Conservation (phyloP, 2,888 invertebrate genomes). For the Aspidiotus destructor region DNA sequence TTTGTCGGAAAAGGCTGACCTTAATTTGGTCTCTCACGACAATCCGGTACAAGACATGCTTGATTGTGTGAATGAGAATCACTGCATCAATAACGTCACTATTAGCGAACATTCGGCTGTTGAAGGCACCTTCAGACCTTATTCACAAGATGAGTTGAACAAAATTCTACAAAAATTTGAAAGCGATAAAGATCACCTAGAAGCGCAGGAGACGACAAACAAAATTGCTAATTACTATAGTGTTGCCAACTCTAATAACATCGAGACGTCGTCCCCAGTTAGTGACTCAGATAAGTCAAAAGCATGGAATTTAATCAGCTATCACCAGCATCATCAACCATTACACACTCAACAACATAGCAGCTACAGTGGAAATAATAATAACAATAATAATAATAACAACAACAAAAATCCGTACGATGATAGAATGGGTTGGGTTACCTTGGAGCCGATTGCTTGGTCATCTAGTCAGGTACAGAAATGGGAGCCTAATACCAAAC, state of each 20-base stretch:
- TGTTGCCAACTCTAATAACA: constrained; percentile 30
- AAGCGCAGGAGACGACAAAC: constrained; percentile 33
- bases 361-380: too few relatives aligned
- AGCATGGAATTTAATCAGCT: constrained; percentile 39
- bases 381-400: neutral
- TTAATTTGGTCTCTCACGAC: constrained; percentile 12
- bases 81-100: constrained; percentile 35
- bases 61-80: constrained; percentile 15
- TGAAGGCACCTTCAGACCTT: constrained; percentile 46
- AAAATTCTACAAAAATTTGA: constrained; percentile 37
- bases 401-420: constrained; percentile 48
- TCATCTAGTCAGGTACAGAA: constrained; percentile 69
- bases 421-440: constrained; percentile 67
- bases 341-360: too few relatives aligned
- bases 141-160: constrained; percentile 41
- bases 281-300: constrained; percentile 38
- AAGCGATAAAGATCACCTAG: constrained; percentile 34
- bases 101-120: constrained; percentile 34
- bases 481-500: constrained; percentile 60
- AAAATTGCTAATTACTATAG: constrained; percentile 32
- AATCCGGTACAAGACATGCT: constrained; percentile 17
- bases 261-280: constrained; percentile 21
- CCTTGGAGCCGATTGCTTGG: constrained; percentile 66
- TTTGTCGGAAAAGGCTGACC: constrained; percentile 16
- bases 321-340: constrained; percentile 42